These are phyloP conservation scores for Montipora foliosa DNA, from an alignment of 64 coral and sea anemone genomes.

Conservation along the genomic window DNA sequence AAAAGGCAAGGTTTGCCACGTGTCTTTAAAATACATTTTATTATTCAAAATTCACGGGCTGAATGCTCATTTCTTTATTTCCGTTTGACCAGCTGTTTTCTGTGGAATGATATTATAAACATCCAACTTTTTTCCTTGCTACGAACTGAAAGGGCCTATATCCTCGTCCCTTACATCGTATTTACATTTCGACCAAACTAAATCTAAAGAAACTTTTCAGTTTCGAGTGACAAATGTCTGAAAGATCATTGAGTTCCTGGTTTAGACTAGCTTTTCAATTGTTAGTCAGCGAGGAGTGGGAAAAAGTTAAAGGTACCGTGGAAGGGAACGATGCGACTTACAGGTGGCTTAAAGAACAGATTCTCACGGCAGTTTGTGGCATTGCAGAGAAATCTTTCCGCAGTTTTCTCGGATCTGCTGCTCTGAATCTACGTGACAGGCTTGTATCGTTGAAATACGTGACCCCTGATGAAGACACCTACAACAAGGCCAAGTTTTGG, in stretches of 20 bases:
- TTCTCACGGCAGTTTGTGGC: constrained; percentile 39
- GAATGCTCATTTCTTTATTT: no score
- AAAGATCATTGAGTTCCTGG: constrained; percentile 75
- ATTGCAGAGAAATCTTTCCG: constrained; percentile 56
- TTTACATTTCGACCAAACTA: no score
- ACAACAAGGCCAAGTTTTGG: constrained; percentile 61
- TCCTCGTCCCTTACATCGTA: no score
- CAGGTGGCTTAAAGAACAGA: constrained; percentile 83
- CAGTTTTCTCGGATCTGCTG: constrained; percentile 64
- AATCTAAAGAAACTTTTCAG: neutral
- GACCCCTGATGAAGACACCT: constrained; percentile 55
- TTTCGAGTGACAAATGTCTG: constrained; percentile 36
- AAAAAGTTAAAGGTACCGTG: constrained; percentile 67
- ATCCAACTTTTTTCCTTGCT: no score
- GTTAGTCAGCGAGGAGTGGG: constrained; percentile 76
- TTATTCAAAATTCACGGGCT: no score
- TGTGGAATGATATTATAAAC: no score
- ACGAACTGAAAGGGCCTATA: no score
- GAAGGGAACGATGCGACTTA: constrained; percentile 79
- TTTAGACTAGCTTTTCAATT: constrained; percentile 83
- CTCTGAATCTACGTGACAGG: constrained; percentile 67
- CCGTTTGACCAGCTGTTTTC: no score
- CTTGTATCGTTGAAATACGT: constrained; percentile 53
- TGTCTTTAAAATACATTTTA: no score
- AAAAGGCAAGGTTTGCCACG: no score